Evolutionary conservation across 1,140 invertebrate species (phyloP).

Genomic region (Bombus consobrinus): DNA sequence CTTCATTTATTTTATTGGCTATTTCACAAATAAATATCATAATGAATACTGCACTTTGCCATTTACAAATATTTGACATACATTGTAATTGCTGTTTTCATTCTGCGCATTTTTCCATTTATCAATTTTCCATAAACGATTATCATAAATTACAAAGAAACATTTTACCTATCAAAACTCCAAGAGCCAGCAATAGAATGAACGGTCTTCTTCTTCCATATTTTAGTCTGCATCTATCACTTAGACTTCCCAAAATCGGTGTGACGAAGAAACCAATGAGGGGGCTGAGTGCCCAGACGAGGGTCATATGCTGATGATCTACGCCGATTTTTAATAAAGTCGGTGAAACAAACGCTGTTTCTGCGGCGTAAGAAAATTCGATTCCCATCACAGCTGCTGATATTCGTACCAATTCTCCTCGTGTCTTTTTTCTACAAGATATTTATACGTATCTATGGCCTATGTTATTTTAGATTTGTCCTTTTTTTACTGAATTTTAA

Average conservation of each 20-base stretch:
- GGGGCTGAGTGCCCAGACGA: slow-evolving; percentile 97
- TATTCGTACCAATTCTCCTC: slow-evolving; percentile 92
- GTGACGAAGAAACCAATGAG: slow-evolving; percentile 96
- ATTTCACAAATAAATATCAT: no score
- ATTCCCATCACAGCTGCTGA: slow-evolving; percentile 98
- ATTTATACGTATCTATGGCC: not conserved
- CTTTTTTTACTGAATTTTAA: not conserved
- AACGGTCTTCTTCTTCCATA: slow-evolving; percentile 95
- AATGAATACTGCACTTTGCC: no score
- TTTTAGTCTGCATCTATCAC: slow-evolving; percentile 92
- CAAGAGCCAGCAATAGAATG: slow-evolving; percentile 93
- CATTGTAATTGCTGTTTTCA: no score
- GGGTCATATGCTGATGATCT: slow-evolving; percentile 94
- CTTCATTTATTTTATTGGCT: no score
- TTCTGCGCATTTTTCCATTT: no score
- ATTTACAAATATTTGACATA: no score
- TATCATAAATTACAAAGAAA: no score
- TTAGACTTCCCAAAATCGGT: slow-evolving; percentile 95
- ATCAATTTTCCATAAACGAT: no score
- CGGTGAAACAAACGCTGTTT: slow-evolving; percentile 98
- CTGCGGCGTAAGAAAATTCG: slow-evolving; percentile 98
- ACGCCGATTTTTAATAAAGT: slow-evolving; percentile 96
- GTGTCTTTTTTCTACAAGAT: slow-evolving; percentile 87
- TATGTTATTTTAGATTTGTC: not conserved
- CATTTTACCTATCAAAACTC: slow-evolving; percentile 91